A percentile compares a stretch with the other conserved stretches of the same genome.
phyloP scores from a whole-genome alignment of 2,888 invertebrate species.

The Tenodera sinensis region DNA sequence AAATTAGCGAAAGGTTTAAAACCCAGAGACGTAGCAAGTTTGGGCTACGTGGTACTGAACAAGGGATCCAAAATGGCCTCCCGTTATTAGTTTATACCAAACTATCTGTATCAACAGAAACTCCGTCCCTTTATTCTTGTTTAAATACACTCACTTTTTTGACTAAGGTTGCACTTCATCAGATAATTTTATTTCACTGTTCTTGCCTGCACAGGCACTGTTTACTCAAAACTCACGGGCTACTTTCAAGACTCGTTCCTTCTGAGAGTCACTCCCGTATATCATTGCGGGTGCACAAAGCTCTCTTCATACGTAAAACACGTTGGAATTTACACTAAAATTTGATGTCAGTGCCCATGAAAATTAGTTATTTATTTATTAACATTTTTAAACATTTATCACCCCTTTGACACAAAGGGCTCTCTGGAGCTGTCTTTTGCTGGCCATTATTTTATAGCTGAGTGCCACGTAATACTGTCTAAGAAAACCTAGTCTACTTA shows the following conservation, averaged over 20 bases:
- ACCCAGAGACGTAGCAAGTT: not conserved
- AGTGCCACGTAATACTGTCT: not conserved
- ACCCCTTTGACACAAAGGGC: not conserved
- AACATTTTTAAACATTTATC: not conserved
- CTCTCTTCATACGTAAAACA: not conserved
- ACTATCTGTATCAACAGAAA: not conserved
- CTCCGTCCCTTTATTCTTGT: not conserved
- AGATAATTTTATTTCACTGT: not conserved
- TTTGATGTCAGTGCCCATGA: not conserved
- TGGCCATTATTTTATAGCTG: not conserved
- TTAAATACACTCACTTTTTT: not conserved
- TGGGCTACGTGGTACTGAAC: not conserved
- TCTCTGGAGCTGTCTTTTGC: slow-evolving; percentile 4
- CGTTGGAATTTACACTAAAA: not conserved
- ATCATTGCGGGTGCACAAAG: not conserved
- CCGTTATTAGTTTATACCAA: not conserved
- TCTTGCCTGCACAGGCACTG: not conserved
- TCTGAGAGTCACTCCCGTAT: not conserved
- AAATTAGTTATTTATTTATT: not conserved
- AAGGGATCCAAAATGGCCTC: not conserved
- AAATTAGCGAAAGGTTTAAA: not conserved
- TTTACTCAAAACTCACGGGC: not conserved
- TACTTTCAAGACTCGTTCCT: not conserved
- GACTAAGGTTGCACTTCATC: not conserved
- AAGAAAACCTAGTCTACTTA: not conserved